Percentiles rank a stretch among this genome's conserved stretches.
Evolutionary conservation across 2,888 invertebrate genomes (phyloP).

Genomic region (Tenthredo scrophulariae): DNA sequence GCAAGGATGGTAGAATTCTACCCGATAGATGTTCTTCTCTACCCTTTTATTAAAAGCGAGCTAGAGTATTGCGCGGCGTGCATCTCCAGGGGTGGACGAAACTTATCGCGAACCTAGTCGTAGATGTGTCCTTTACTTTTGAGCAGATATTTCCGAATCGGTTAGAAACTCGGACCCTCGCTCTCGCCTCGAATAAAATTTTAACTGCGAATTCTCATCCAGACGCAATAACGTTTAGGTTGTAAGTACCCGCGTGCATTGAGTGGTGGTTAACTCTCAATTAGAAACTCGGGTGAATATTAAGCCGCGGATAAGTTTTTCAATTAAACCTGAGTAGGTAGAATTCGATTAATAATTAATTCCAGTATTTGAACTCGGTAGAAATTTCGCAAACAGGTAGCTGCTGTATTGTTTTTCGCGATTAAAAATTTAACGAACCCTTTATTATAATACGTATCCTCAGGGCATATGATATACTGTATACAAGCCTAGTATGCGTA

Average conservation of each 20-base stretch:
- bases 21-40: background rate
- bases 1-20: background rate
- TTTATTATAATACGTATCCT: background rate
- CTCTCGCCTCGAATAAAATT: too few relatives aligned
- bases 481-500: background rate
- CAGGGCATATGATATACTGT: background rate
- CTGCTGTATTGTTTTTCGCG: background rate
- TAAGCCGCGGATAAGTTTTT: constrained; percentile 26
- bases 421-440: background rate
- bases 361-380: constrained; percentile 17
- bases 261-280: constrained; percentile 13
- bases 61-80: background rate
- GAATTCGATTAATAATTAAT: constrained; percentile 26
- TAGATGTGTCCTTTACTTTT: background rate
- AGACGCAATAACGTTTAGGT: background rate
- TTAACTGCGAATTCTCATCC: too few relatives aligned
- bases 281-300: constrained; percentile 30
- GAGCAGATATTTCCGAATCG: background rate
- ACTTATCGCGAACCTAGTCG: background rate
- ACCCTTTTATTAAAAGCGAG: background rate
- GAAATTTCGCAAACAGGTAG: background rate
- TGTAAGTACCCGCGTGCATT: background rate
- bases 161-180: background rate
- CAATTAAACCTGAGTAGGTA: constrained; percentile 26
- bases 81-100: background rate